Conservation (phyloP, 2,888 invertebrate genomes). For the Seira musarum region DNA sequence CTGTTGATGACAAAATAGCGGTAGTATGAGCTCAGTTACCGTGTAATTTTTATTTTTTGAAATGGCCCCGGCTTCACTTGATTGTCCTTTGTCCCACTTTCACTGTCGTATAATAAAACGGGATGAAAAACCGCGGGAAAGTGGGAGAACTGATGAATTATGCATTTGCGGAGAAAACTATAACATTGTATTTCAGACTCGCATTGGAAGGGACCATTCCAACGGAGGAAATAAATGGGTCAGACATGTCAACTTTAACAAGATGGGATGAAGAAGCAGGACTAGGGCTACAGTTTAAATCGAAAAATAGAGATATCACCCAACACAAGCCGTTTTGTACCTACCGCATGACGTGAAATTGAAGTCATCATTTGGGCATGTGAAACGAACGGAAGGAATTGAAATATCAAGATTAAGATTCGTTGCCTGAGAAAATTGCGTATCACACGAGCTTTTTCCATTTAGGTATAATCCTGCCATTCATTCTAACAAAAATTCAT, state of each 20-base stretch:
- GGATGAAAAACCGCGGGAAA: conserved; percentile 24
- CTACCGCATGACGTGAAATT: no score
- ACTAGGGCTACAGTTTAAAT: neutral
- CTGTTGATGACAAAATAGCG: no score
- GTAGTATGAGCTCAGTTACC: no score
- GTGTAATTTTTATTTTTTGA: no score
- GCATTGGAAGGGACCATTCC: neutral
- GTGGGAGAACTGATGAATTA: conserved; percentile 36
- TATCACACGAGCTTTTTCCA: neutral
- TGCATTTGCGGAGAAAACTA: conserved; percentile 8
- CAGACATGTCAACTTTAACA: neutral
- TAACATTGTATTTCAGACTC: neutral
- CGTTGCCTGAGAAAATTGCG: neutral
- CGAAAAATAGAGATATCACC: neutral
- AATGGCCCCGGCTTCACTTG: no score
- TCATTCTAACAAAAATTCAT: no score
- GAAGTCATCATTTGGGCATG: no score
- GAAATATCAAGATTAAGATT: neutral
- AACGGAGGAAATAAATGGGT: neutral
- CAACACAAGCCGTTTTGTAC: no score
- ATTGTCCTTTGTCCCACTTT: neutral
- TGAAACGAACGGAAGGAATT: no score
- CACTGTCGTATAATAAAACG: neutral
- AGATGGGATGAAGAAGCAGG: neutral
- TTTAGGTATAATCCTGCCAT: no score